Evolutionary conservation across 2,797 vertebrate species (phyloP), one percentile per base, ranked within the genome.

Genomic region (Chromis chromis): DNA sequence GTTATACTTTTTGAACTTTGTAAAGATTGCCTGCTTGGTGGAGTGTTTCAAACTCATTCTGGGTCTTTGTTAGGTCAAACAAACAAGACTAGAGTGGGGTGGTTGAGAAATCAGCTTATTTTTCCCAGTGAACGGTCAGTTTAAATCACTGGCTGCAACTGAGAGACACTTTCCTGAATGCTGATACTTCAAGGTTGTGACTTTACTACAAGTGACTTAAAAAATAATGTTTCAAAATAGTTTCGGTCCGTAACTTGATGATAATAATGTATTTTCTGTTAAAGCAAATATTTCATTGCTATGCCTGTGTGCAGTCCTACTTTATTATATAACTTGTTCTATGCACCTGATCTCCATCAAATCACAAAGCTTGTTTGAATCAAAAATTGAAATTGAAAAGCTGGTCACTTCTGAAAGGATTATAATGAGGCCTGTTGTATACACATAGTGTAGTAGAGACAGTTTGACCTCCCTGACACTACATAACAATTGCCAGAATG

Each of bases 121-220:
- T 36, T 56, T 33, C 27, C 36, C 2, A 2, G 24, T 46, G 74
- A 22, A 17, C 46, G 65, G 65, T 80, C 65, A 27, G 21, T 40
- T 70, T 21, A 22, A 48, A 72, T 76, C 48, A 67, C n/a, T 8
- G 52, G 52, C 53, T 71, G 46, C 33, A 56, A 36, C 50, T 7
- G 49, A 54, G 46, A 21, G 46, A 24, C 22, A 1, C 63, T 46
- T 54, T 73, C 50, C 44, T 36, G 44, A 73, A 76, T 57, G 50
- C 59, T 65, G 59, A 49, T 49, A 16, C 21, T 21, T 19, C 19
- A 62, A 14, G 10, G 14, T 25, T 44, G n/a, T 70, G 25, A 22
- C 8, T 22, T 33, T 22, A 19, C n/a, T 13, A 2, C 19, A 19
- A 19, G 16, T 19, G 42, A 44, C 42, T 44, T 6, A 36, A 6